Base-by-base conservation (phyloP, 2,797 vertebrate species). In the Pempheris klunzingeri region DNA sequence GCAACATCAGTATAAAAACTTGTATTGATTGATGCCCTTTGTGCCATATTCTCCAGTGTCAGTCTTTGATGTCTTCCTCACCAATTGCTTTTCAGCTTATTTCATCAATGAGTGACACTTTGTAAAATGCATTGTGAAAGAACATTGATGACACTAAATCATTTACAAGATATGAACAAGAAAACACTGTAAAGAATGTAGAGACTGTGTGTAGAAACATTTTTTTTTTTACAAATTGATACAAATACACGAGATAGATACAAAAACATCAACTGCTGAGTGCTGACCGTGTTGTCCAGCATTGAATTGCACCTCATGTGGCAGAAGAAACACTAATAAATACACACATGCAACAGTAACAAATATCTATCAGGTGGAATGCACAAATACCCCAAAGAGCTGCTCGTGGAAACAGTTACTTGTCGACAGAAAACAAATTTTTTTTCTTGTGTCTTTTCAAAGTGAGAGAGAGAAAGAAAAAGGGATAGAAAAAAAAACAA, bases 221-320 rank as follows among this genome's bases (percentile, higher is more conserved):
- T 78, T 70, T 84, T 53, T 83, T 88, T 89, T 88, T 86, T 71
- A 92, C 76, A 93, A 94, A 92, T 81, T 71, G 47, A 90, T 89
- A 91, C 81, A 90, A 92, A 92, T 86, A 81, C 87, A 90, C 84
- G 85, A 62, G 66, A 82, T 85, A 80, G 47, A 81, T 90, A 82
- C 79, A 91, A 86, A 89, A 84, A 82, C 58, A 58, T 65, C 13
- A 78, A 74, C 74, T 55, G 57, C 60, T 79, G 47, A 67, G 54
- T 76, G 68, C 74, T 46, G 68, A 83, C 52, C 46, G 10, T 46
- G 60, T 46, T 32, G 28, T 57, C 54, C 47, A 76, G 67, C 75
- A 71, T 49, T 18, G 30, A 78, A 75, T 49, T 82, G 70, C 81
- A 90, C 87, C 75, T 79, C 47, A 73, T 78, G 58, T 85, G 74